Base-by-base conservation (phyloP, 2,888 invertebrate genomes). In the Ennomos fuscantarius region DNA sequence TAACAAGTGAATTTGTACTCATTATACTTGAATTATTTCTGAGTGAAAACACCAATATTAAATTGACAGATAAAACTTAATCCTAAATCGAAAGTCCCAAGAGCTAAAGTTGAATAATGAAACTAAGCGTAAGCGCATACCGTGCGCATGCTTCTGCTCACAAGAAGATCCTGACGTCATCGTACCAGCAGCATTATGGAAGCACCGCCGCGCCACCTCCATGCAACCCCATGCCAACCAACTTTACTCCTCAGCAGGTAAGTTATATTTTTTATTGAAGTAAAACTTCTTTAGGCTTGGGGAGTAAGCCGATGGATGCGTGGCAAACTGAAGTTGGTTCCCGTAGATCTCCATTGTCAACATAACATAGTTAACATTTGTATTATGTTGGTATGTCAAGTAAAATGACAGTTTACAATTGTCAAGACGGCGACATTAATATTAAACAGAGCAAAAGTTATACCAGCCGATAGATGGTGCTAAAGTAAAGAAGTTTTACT, bases 81-180 rank as follows among this genome's bases (percentile, higher is more conserved):
- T 42, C 42, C 42, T 12, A 66, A 62, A 33, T n/a, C 13, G 9
- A 36, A 47, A 54, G 54, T 55, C 8, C 53, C 15, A 64, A 58
- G 54, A 57, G 47, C 42, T 47, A 59, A 39, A 51, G 34, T 39
- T 64, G 47, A 69, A 73, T 59, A 60, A 97, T 97, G 97, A 97
- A 97, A 94, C 93, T 97, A 82, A 96, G 96, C 87, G 97, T 97
- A 79, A 96, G 96, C 79, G 97, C 97, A 79, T 97, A 96, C 87
- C 94, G 97, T 86, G 97, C 97, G 81, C 97, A 97, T 90, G 96
- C 97, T 85, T 96, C 96, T 69, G 97, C 97, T 85, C 96, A 97
- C 87, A 96, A 96, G 92, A 97, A 97, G 93, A 96, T 97, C 80
- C 93, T 97, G 82, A 95, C 94, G 77, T 95, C 95, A 73, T 95